These are phyloP conservation scores for Tragelaphus scriptus DNA, from an alignment of 2,113 vertebrate genomes.

Conservation along the genomic window DNA sequence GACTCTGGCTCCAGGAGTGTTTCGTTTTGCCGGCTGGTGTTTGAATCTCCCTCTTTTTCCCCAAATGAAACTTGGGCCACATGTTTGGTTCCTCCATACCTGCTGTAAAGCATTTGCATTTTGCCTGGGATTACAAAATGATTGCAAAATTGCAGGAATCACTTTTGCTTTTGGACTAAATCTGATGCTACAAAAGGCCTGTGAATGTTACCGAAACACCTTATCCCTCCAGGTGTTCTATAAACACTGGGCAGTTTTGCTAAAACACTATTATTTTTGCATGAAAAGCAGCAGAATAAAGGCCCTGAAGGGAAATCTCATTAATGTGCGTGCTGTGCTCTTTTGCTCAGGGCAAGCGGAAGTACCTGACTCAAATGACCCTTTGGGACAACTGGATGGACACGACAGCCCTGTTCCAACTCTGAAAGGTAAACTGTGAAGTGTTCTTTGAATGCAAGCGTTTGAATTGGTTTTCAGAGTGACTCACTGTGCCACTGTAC, in stretches of 20 bases:
- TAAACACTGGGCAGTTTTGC: background rate
- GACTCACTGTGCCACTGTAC: rapidly evolving
- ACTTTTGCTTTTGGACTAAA: background rate
- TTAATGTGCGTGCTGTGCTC: background rate
- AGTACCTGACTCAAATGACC: slow-evolving; percentile 78
- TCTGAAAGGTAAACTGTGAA: slow-evolving; percentile 81
- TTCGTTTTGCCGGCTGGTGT: background rate
- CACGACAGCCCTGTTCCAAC: slow-evolving; percentile 84
- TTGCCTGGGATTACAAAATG: background rate
- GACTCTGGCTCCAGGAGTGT: background rate
- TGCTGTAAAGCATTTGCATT: rapidly evolving
- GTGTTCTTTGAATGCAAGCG: no score
- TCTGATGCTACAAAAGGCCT: background rate
- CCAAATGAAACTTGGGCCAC: background rate
- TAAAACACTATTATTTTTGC: background rate
- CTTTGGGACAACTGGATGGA: slow-evolving; percentile 81
- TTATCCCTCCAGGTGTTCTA: background rate
- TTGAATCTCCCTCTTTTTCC: background rate
- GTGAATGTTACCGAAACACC: rapidly evolving
- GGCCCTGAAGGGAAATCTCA: background rate
- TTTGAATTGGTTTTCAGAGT: background rate
- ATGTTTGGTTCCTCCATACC: no score
- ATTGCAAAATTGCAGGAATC: background rate
- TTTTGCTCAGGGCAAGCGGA: slow-evolving; percentile 79
- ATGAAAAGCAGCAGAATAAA: background rate